Evolutionary conservation across 2,888 invertebrate genomes (phyloP).

Genomic region (Leptopterna dolabrata): DNA sequence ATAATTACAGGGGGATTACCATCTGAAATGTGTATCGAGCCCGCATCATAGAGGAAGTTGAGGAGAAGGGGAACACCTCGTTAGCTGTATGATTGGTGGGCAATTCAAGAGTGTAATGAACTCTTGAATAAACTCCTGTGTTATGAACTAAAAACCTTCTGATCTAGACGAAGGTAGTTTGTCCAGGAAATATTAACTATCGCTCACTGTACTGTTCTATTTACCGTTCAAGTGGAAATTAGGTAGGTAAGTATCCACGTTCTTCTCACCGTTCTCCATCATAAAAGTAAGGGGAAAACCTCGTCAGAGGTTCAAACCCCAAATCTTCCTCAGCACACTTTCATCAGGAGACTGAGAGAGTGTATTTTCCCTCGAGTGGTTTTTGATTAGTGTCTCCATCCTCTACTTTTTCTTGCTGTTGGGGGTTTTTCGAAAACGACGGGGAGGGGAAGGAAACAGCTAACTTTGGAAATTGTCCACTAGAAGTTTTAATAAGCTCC

Average conservation of each 20-base stretch:
- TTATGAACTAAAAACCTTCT: no score
- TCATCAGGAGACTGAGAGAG: not conserved
- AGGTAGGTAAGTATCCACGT: not conserved
- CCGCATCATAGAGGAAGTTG: no score
- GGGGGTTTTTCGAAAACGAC: not conserved
- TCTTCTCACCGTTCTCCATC: not conserved
- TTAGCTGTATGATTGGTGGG: no score
- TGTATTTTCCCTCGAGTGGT: not conserved
- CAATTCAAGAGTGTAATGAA: no score
- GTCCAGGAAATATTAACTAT: no score
- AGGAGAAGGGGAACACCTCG: no score
- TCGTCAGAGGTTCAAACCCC: not conserved
- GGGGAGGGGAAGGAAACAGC: not conserved
- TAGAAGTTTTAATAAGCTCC: constrained; percentile 33
- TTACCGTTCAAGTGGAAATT: not conserved
- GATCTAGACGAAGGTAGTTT: no score
- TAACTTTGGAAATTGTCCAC: constrained; percentile 1
- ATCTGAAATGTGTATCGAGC: no score
- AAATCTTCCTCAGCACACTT: not conserved
- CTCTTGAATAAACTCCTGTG: no score
- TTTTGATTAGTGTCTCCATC: not conserved
- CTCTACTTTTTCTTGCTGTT: not conserved
- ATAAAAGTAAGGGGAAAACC: not conserved
- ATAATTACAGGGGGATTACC: no score
- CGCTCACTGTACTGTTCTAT: not conserved